A percentile compares a stretch with the other conserved stretches of the same genome.
Evolutionary conservation across 2,113 vertebrate species (phyloP).

Genomic region (Upupa epops): DNA sequence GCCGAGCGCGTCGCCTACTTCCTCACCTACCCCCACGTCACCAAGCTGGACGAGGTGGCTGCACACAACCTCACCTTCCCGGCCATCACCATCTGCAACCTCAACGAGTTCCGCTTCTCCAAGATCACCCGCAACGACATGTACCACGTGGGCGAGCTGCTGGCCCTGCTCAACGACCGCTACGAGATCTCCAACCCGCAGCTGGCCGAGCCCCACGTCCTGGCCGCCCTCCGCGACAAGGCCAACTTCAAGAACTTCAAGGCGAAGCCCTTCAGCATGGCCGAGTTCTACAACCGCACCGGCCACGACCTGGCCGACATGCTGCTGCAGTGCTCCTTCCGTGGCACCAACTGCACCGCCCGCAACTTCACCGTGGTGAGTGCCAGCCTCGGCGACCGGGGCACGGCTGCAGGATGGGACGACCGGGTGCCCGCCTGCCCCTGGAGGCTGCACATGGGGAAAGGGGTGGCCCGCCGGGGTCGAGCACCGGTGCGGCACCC

Average conservation of each 20-base stretch:
- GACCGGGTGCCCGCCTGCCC: no score
- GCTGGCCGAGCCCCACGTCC: constrained; percentile 81
- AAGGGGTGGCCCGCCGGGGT: neutral
- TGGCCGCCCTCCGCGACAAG: constrained; percentile 84
- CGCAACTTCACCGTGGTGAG: constrained; percentile 87
- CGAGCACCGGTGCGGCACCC: neutral
- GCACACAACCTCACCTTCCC: constrained; percentile 88
- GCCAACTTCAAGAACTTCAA: constrained; percentile 87
- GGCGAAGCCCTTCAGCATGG: constrained; percentile 89
- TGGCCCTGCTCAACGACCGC: constrained; percentile 84
- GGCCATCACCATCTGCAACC: constrained; percentile 87
- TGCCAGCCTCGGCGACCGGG: neutral
- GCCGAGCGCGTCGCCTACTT: constrained; percentile 85
- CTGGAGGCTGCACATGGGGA: neutral
- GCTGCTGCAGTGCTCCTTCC: constrained; percentile 87
- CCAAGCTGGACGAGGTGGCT: constrained; percentile 95
- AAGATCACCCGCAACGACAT: constrained; percentile 87
- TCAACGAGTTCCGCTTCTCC: constrained; percentile 89
- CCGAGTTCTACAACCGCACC: constrained; percentile 88
- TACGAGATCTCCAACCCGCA: constrained; percentile 84
- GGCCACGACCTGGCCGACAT: constrained; percentile 87
- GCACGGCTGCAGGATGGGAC: neutral
- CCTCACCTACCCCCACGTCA: constrained; percentile 93
- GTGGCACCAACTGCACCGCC: constrained; percentile 77
- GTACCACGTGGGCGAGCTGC: constrained; percentile 86